Base-by-base conservation (phyloP, 2,113 vertebrate species). In the Micromys minutus region DNA sequence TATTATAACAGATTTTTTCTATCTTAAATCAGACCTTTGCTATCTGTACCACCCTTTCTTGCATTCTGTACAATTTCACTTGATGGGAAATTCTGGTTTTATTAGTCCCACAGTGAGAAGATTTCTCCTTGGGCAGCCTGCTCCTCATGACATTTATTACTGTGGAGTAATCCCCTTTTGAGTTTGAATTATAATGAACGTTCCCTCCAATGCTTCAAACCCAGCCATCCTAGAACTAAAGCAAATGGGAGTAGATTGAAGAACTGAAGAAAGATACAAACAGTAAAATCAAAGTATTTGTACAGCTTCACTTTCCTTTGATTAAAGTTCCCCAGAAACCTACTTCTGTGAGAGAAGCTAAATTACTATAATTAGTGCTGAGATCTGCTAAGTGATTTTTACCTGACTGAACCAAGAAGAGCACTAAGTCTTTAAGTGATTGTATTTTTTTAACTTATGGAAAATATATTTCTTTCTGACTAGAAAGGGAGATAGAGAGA, bases 311-410 rank as follows among this genome's bases (percentile, higher is more conserved):
- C 22, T 96, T 79, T 76, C 34, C 85, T 96, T 97, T 96, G 96
- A 96, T 95, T 97, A 96, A 97, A 89, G 87, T 95, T 95, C 74
- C 90, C 77, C 85, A 90, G 84, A 97, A 93, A 93, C n/a, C 50
- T 93, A 96, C 57, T 94, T 94, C 89, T 76, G 91, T 47, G 91
- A 95, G 86, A 91, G 61, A 95, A 74, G 75, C 63, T 96, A 95
- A 96, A 96, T 97, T 95, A 96, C 77, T 95, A 57, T 93, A 97
- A 96, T 96, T 97, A 97, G 79, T 88, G 50, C 88, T 95, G 47
- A 89, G 39, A 95, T 96, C n/a, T 95, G 80, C 76, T 84, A 71
- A 95, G 90, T 26, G 52, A 79, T 92, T 87, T 97, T 96, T 96
- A 94, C 89, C 55, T 87, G 24, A 87, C 95, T 87, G 90, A 95